Conservation (phyloP, 2,888 invertebrate genomes). For the Drosophila borealis region DNA sequence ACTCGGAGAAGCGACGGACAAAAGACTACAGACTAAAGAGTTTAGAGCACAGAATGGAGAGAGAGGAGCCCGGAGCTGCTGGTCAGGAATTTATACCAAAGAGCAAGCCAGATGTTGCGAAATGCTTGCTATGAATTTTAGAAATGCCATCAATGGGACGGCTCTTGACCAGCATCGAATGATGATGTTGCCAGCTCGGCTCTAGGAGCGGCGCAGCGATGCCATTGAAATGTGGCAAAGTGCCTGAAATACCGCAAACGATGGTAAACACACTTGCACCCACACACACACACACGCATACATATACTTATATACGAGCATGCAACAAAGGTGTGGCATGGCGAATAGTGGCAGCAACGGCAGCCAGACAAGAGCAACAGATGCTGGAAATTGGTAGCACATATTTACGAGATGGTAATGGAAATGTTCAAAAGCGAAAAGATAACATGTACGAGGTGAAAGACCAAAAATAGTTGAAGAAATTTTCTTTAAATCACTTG, state of each 20-base stretch:
- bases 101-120: constrained; percentile 52
- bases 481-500: constrained; percentile 3
- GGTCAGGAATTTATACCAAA: constrained; percentile 40
- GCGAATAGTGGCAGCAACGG: constrained; percentile 23
- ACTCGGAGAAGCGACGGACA: constrained; percentile 4
- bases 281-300: not conserved
- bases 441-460: not conserved
- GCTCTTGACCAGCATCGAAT: constrained; percentile 38
- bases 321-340: constrained; percentile 45
- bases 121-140: constrained; percentile 58
- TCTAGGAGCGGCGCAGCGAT: constrained; percentile 34
- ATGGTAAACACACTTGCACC: constrained; percentile 18
- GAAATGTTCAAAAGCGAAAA: constrained; percentile 24
- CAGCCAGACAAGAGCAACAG: constrained; percentile 51
- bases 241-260: constrained; percentile 52
- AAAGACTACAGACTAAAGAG: constrained; percentile 8
- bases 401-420: constrained; percentile 5
- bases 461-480: not conserved
- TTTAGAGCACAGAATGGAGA: not conserved
- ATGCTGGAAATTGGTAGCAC: constrained; percentile 36
- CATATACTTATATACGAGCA: not conserved
- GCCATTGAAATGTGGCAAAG: constrained; percentile 50
- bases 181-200: constrained; percentile 47
- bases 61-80: constrained; percentile 9
- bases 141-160: constrained; percentile 44